phyloP scores from a whole-genome alignment of 23 tunicate genomes.

The Ciona savignyi region DNA sequence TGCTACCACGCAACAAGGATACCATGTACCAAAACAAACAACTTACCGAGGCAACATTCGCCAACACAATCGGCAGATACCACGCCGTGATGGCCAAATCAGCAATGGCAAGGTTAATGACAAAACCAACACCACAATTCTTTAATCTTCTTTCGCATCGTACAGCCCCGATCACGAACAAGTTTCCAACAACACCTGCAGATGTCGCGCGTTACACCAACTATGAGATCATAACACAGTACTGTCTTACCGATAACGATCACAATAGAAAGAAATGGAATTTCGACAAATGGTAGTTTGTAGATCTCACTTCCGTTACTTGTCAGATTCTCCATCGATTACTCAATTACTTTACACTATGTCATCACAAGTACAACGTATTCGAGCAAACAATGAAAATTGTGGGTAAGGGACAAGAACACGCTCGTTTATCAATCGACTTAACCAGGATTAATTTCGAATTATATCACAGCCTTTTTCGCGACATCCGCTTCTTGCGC shows the following conservation, averaged over 20 bases:
- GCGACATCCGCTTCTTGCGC: neutral
- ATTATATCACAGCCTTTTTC: neutral
- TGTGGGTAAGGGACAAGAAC: too few species aligned
- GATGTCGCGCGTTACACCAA: neutral
- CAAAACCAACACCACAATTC: conserved; percentile 34
- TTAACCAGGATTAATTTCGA: neutral
- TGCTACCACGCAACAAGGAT: too few species aligned
- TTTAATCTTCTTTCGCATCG: conserved; percentile 25
- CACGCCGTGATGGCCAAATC: conserved; percentile 67
- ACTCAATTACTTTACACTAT: too few species aligned
- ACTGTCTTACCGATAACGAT: conserved; percentile 32
- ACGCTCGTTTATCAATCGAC: too few species aligned
- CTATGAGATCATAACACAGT: neutral
- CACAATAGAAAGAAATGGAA: conserved; percentile 34
- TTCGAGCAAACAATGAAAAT: too few species aligned
- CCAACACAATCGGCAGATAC: conserved; percentile 49
- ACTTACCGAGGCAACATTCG: conserved; percentile 53
- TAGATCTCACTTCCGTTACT: neutral
- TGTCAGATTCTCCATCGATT: too few species aligned
- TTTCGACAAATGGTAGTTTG: conserved; percentile 34
- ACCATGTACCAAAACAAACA: too few species aligned
- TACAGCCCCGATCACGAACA: conserved; percentile 44
- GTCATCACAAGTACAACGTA: too few species aligned
- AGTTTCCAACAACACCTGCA: conserved; percentile 47
- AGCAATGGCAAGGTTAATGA: conserved; percentile 57